Evolutionary conservation across 2,797 vertebrate species (phyloP).

Genomic region (Phalanger gymnotis): DNA sequence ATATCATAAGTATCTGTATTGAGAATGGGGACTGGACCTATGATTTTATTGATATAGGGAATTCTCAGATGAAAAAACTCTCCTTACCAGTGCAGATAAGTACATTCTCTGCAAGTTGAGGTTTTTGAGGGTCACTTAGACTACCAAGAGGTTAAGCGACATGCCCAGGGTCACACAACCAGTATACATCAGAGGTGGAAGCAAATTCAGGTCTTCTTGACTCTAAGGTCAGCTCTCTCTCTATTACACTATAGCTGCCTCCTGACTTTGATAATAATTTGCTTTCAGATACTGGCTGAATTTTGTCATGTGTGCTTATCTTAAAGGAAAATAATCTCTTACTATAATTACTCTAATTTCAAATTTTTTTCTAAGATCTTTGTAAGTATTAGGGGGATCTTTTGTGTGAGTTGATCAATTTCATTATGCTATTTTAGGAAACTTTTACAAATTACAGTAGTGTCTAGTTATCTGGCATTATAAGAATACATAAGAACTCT

Average conservation of each 20-base stretch:
- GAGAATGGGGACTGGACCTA: neutral
- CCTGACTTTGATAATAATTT: neutral
- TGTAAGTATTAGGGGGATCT: neutral
- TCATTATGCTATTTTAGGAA: slow-evolving; percentile 17
- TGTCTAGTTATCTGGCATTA: neutral
- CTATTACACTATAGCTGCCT: neutral
- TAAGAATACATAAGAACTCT: neutral
- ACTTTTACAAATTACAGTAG: slow-evolving; percentile 38
- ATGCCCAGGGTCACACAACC: neutral
- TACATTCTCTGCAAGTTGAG: neutral
- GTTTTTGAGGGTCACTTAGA: neutral
- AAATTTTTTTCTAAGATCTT: slow-evolving; percentile 24
- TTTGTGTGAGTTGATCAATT: neutral
- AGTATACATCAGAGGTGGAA: neutral
- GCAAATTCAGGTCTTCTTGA: neutral
- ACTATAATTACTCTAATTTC: slow-evolving; percentile 39
- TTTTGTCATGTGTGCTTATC: slow-evolving; percentile 47
- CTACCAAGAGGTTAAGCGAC: neutral
- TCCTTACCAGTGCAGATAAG: neutral
- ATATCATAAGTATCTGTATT: neutral
- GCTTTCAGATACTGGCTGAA: neutral
- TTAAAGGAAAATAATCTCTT: neutral
- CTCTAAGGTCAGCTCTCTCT: neutral
- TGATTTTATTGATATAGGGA: neutral
- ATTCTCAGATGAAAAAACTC: neutral